Conservation (phyloP, 2,113 vertebrate genomes). For the Plecturocebus donacophilus region DNA sequence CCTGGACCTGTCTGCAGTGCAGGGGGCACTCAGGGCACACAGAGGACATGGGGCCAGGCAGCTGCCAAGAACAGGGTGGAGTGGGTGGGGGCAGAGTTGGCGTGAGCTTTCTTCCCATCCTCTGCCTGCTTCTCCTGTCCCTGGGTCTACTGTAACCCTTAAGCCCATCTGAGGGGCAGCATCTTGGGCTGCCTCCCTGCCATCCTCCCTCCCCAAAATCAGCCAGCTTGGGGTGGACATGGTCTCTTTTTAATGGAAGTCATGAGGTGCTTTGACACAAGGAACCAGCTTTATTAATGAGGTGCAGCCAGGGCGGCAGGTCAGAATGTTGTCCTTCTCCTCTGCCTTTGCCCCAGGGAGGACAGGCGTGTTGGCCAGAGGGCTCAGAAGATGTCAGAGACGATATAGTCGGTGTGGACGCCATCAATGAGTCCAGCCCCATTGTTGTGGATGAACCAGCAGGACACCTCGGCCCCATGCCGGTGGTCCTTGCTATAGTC, state of each 20-base stretch:
- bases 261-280: not conserved
- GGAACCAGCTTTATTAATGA: not conserved
- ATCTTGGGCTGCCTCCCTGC: not conserved
- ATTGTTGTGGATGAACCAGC: conserved; percentile 95
- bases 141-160: not conserved
- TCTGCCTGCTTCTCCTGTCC: not conserved
- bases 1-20: not conserved
- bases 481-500: conserved; percentile 89
- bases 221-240: not conserved
- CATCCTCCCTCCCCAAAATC: not conserved
- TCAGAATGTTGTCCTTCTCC: not conserved
- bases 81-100: not conserved
- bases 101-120: not conserved
- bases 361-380: not conserved
- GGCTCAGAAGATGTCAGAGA: conserved; percentile 85
- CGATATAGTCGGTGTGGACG: conserved; percentile 88
- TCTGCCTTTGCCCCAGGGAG: not conserved
- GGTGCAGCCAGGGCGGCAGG: not conserved
- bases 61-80: not conserved
- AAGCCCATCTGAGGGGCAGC: not conserved
- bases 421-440: conserved; percentile 94
- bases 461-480: conserved; percentile 87
- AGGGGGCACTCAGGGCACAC: not conserved
- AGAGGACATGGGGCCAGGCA: not conserved
- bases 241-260: conserved; percentile 63